Conservation (phyloP, 2,797 vertebrate genomes). For the Otolemur crassicaudatus region DNA sequence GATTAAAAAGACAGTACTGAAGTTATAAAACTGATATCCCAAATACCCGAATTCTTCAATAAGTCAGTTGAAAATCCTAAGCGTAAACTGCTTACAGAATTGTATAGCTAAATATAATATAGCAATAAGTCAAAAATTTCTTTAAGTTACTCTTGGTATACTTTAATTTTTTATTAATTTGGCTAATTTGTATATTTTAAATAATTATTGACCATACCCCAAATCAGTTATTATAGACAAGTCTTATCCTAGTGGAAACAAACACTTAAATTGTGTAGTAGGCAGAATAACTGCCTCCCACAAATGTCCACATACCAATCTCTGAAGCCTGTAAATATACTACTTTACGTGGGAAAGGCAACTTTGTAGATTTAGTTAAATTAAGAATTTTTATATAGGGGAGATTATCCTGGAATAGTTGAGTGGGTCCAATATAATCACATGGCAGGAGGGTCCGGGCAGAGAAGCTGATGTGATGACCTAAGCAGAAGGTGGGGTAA, state of each 20-base stretch:
- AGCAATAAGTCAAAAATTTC: background rate
- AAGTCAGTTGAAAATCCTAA: background rate
- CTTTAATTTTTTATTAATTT: background rate
- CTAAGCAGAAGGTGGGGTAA: background rate
- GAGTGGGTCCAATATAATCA: background rate
- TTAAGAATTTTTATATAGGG: background rate
- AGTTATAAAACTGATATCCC: background rate
- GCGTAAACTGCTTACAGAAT: background rate
- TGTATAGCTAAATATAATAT: background rate
- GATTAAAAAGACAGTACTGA: background rate
- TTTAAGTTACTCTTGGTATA: background rate
- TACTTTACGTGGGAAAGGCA: background rate
- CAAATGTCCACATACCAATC: background rate
- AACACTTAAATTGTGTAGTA: background rate
- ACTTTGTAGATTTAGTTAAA: background rate
- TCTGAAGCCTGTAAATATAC: background rate
- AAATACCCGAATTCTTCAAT: background rate
- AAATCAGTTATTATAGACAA: background rate
- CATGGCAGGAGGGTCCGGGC: background rate
- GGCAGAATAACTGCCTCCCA: background rate
- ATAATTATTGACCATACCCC: background rate
- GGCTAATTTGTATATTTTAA: background rate
- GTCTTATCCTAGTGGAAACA: background rate
- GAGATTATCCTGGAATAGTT: background rate
- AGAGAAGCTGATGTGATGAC: background rate